Base-by-base conservation (phyloP, 1,140 invertebrate species). In the Adelges cooleyi region DNA sequence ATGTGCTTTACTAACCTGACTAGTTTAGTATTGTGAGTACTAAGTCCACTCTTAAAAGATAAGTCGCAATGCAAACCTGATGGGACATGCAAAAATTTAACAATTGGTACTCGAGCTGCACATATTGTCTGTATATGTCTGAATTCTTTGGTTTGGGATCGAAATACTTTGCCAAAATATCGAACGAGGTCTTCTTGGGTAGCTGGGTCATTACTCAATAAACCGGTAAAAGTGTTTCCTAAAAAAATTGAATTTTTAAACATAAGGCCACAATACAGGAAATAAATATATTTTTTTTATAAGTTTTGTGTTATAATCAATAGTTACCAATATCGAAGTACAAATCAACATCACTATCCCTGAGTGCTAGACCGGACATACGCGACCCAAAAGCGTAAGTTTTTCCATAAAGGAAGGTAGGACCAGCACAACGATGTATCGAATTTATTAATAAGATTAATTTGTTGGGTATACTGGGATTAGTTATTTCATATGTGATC, bases 21-120 rank as follows among this genome's bases (percentile, higher is more conserved):
- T 69, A 79, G 73, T 70, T 74, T 74, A 2, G 78, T 78, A 69
- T 82, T 82, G 71, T 80, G 77, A 18, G 79, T 76, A 67, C 76
- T 75, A 15, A 82, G 73, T 4, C 78, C 77, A 73, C 79, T 78
- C 29, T 74, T 72, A 66, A 82, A 81, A 0, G 80, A 81, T 33
- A 84, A 72, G 73, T 83, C 81, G 70, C 79, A 81, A 27, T 77
- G 72, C 3, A 82, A 67, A 9, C 70, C 67, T 4, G 75, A 76
- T 3, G 68, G 65, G n/a, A 67, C 70, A 69, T 82, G 78, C 51
- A 68, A 68, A 46, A 80, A 70, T 72, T 78, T 80, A 11, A 83
- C 74, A 67, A 82, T 82, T 0, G 82, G 82, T 3, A 79, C 77
- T 56, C 80, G 72, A 15, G 79, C 78, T 6, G 72, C 72, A 9